phyloP scores from a whole-genome alignment of 2,888 invertebrate species.

The Macropis europaea region DNA sequence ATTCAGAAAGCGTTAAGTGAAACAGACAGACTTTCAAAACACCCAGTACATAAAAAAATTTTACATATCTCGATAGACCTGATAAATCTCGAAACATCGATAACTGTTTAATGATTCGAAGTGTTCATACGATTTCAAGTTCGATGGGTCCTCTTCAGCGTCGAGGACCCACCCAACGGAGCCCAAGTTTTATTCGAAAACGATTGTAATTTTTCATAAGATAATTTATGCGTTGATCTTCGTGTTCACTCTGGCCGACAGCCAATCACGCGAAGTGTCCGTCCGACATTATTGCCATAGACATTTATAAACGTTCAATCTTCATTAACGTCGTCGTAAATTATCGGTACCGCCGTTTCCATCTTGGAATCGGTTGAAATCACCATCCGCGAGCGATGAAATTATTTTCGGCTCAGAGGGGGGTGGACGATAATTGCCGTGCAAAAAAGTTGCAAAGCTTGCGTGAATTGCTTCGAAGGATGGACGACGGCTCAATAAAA shows the following conservation, averaged over 20 bases:
- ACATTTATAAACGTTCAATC: constrained; percentile 60
- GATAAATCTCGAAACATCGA: too few relatives aligned
- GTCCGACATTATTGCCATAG: constrained; percentile 42
- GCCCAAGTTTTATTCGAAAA: not conserved
- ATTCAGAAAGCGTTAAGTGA: too few relatives aligned
- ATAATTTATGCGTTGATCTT: constrained; percentile 24
- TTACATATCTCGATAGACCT: too few relatives aligned
- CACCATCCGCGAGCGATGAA: not conserved
- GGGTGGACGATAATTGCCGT: not conserved
- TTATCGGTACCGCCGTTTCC: constrained; percentile 38
- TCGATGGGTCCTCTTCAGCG: not conserved
- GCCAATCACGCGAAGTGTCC: constrained; percentile 44
- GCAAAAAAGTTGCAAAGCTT: too few relatives aligned
- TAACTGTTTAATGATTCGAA: too few relatives aligned
- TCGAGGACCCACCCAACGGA: too few relatives aligned
- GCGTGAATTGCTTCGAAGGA: too few relatives aligned
- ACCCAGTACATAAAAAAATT: too few relatives aligned
- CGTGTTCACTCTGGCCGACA: constrained; percentile 31
- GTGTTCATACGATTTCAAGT: too few relatives aligned
- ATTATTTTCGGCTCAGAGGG: too few relatives aligned
- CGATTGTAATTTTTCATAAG: not conserved
- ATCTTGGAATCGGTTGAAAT: constrained; percentile 5
- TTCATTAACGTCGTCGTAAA: constrained; percentile 67
- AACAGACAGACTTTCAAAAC: too few relatives aligned
- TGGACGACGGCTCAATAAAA: not conserved